Conservation (phyloP, 37 sponge, comb jelly and placozoan genomes). For the Chondrosia reniformis region DNA sequence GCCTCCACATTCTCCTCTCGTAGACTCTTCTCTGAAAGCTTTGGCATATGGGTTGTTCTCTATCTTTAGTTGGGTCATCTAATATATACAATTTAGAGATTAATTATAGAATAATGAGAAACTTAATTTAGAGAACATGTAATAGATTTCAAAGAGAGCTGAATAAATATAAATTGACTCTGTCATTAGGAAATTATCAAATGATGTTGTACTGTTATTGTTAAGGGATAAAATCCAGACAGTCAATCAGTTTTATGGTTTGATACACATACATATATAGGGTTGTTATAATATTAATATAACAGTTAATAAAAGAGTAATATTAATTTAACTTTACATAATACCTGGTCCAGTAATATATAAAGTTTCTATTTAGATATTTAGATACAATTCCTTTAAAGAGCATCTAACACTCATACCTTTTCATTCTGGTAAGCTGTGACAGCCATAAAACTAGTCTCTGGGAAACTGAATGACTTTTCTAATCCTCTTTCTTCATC, state of each 20-base stretch:
- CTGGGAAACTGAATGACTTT: constrained; percentile 45
- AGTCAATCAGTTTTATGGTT: background rate
- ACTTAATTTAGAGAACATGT: background rate
- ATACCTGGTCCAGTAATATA: no score
- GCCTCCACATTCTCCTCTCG: constrained; percentile 5
- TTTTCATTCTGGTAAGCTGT: constrained; percentile 73
- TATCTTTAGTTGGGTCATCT: constrained; percentile 72
- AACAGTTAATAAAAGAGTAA: no score
- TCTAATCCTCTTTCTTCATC: background rate
- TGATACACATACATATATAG: background rate
- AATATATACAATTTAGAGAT: background rate
- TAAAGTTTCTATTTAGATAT: no score
- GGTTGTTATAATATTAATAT: no score
- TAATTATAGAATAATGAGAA: background rate
- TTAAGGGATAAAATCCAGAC: background rate
- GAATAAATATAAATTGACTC: background rate
- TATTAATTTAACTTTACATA: no score
- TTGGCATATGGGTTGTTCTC: constrained; percentile 65
- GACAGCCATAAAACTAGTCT: constrained; percentile 77
- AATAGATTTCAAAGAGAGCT: background rate
- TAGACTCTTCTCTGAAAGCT: constrained; percentile 53
- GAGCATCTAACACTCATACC: no score
- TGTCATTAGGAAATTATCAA: background rate
- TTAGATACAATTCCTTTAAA: no score
- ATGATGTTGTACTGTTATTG: no score